Base-by-base conservation (phyloP, 2,113 vertebrate genomes). In the Cacatua alba region DNA sequence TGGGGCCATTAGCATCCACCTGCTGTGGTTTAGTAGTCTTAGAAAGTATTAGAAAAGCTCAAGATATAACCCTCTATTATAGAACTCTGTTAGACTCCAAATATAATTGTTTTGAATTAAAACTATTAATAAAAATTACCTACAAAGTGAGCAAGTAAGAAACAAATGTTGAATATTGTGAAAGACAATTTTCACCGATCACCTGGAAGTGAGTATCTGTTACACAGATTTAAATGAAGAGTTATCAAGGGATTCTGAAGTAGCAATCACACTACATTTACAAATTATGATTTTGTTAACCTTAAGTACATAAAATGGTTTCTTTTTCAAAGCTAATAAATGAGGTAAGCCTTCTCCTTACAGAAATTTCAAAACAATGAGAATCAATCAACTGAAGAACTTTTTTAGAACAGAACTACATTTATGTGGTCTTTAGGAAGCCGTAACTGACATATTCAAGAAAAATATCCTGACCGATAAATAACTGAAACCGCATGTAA, bases 61-160 rank as follows among this genome's bases (percentile, higher is more conserved):
- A n/a, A 35, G 75, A 79, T 86, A 53, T 35, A 92, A 83, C 20
- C 21, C 28, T 82, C 25, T 75, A 4, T 43, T 82, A 75, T 3
- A 81, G 35, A 97, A 92, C 63, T 91, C 11, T 86, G 91, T 94
- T 91, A 46, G 35, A 63, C 59, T 88, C 48, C 52, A 92, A 88
- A 82, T 67, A 77, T 15, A 71, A 69, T 79, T 82, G 37, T 31
- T 93, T 94, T 86, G 64, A 88, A 59, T 87, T 59, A 90, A 95
- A 97, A 88, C 9, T 82, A 20, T 28, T 75, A 18, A 59, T 11
- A 25, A 77, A 69, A 74, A 46, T 7, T 10, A 55, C 9, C 52
- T 5, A 44, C 33, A 13, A 78, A 79, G 8, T 35, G 10, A 90
- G 39, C 9, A 92, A 89, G 65, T 88, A 74, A 48, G 25, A 37